phyloP scores from a whole-genome alignment of 2,113 vertebrate genomes.

The Lophochroa leadbeateri region DNA sequence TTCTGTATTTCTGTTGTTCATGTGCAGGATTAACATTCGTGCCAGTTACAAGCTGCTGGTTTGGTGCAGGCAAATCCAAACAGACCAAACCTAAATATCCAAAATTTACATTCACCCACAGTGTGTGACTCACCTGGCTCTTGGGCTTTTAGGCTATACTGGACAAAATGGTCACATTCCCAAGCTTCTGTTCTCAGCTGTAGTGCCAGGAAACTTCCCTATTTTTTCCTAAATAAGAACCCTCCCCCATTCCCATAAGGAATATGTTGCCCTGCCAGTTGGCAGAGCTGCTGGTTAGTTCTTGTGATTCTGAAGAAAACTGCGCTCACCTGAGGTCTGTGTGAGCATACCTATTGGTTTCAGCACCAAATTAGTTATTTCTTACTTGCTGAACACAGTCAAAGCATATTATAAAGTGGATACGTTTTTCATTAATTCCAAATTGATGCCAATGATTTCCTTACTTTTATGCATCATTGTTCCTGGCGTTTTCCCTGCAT shows the following conservation, averaged over 20 bases:
- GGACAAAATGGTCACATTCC: not conserved
- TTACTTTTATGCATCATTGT: not conserved
- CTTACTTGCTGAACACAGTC: not conserved
- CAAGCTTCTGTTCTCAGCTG: not conserved
- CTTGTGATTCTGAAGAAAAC: not conserved
- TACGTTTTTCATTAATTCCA: not conserved
- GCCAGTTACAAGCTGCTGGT: not conserved
- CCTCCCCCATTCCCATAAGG: not conserved
- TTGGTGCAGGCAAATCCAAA: not conserved
- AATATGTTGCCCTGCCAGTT: not conserved
- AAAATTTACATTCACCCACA: not conserved
- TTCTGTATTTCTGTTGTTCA: not conserved
- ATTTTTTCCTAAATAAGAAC: not conserved
- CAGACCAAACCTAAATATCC: not conserved
- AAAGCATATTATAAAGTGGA: not conserved
- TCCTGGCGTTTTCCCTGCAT: not conserved
- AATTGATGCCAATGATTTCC: not conserved
- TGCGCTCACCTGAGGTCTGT: not conserved
- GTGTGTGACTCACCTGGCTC: not conserved
- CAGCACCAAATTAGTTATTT: not conserved
- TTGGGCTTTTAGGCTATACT: too few species aligned
- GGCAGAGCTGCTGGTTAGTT: not conserved
- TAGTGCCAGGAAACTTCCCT: not conserved
- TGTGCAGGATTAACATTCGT: not conserved
- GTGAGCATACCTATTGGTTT: not conserved